Conservation (phyloP, 2,888 invertebrate species). For the Ceriagrion tenellum region DNA sequence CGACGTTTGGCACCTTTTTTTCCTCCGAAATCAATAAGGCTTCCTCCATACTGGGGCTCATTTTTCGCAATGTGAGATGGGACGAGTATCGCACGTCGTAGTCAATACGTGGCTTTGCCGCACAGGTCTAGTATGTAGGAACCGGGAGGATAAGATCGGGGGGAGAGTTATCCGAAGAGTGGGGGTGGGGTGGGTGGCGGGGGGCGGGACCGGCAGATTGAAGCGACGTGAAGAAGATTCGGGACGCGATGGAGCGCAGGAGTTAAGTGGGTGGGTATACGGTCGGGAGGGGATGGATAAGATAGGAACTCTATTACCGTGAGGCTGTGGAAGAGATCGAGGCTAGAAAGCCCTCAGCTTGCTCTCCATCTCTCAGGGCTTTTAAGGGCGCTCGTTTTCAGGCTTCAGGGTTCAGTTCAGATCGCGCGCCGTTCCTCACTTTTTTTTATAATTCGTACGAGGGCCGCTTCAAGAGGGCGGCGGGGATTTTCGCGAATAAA, state of each 20-base stretch:
- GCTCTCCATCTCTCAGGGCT: not conserved
- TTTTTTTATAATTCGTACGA: not conserved
- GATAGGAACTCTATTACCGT: conserved; percentile 1
- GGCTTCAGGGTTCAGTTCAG: not conserved
- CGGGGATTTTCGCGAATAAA: not conserved
- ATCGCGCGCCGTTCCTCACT: not conserved
- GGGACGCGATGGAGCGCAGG: not conserved
- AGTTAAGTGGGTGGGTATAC: not conserved
- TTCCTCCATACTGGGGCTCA: no score
- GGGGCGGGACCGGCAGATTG: not conserved
- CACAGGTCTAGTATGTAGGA: not conserved
- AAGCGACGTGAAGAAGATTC: not conserved
- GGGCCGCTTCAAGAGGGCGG: not conserved
- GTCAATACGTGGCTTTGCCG: no score
- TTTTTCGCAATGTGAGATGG: no score
- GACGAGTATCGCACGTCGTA: no score
- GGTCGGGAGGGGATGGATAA: not conserved
- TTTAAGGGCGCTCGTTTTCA: not conserved
- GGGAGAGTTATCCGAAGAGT: not conserved
- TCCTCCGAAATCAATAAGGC: no score
- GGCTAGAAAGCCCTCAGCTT: not conserved
- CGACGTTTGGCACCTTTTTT: no score
- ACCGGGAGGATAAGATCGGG: not conserved
- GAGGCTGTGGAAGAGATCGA: not conserved
- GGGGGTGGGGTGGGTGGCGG: no score